Evolutionary conservation across 2,113 vertebrate genomes (phyloP).

Genomic region (Paralichthys olivaceus): DNA sequence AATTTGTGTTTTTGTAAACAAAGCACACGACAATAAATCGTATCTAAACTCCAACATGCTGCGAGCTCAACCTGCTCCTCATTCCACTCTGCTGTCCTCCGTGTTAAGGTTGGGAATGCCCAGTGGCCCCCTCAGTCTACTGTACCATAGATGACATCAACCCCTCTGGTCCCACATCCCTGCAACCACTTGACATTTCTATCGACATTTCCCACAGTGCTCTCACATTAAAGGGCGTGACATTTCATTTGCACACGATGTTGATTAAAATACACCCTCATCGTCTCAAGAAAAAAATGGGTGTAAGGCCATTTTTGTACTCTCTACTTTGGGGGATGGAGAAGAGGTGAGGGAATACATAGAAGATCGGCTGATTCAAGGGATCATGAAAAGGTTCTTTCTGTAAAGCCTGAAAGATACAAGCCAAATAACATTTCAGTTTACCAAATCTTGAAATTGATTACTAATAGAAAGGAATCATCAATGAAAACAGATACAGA

Average conservation of each 20-base stretch:
- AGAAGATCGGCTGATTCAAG: constrained; percentile 44
- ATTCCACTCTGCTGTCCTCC: constrained; percentile 47
- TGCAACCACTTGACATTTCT: constrained; percentile 88
- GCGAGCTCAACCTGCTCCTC: constrained; percentile 25
- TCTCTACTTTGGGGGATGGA: constrained; percentile 52
- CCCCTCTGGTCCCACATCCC: constrained; percentile 80
- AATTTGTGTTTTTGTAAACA: constrained; percentile 2
- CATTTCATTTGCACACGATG: constrained; percentile 87
- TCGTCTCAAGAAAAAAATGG: constrained; percentile 75
- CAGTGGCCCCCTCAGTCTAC: constrained; percentile 75
- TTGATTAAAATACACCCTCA: constrained; percentile 86
- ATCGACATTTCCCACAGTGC: constrained; percentile 86
- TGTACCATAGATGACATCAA: constrained; percentile 81
- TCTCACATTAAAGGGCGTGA: constrained; percentile 86
- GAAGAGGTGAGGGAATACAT: constrained; percentile 51
- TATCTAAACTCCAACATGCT: constrained; percentile 10
- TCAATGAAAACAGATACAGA: background rate
- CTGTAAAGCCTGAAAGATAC: constrained; percentile 31
- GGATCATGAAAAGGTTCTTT: constrained; percentile 36
- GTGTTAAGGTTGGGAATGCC: constrained; percentile 79
- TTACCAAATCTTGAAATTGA: constrained; percentile 4
- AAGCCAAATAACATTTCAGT: background rate
- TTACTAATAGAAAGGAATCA: background rate
- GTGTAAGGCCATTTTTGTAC: constrained; percentile 63
- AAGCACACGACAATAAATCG: constrained; percentile 14